Conservation (phyloP, 2,888 invertebrate species). For the Sarcophaga carnaria region DNA sequence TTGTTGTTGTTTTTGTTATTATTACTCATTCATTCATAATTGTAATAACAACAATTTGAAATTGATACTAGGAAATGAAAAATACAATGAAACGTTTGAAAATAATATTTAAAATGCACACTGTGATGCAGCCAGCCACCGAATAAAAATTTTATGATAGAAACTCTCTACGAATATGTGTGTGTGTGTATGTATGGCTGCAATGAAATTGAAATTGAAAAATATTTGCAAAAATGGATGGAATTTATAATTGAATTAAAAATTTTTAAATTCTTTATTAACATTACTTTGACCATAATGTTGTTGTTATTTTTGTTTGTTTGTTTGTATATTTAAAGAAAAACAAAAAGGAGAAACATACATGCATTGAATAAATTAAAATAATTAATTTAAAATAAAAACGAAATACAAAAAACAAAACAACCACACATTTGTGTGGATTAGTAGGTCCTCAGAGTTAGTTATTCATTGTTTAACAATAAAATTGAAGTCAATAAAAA, state of each 20-base stretch:
- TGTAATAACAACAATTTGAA: constrained; percentile 10
- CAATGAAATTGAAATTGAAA: constrained; percentile 29
- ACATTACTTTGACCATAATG: neutral
- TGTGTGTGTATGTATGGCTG: neutral
- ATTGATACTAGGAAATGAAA: constrained; percentile 57
- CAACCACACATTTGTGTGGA: too few species aligned
- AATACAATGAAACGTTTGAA: neutral
- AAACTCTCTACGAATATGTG: neutral
- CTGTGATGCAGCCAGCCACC: neutral
- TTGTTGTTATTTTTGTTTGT: neutral
- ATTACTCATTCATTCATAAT: neutral
- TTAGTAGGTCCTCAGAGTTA: neutral
- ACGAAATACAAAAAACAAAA: too few species aligned
- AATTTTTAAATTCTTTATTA: neutral
- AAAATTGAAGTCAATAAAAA: constrained; percentile 13
- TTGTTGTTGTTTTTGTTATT: too few species aligned
- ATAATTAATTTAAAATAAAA: neutral
- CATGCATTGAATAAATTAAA: constrained; percentile 57
- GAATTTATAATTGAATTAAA: constrained; percentile 50
- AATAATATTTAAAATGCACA: neutral
- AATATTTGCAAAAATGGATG: neutral
- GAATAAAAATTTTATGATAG: neutral
- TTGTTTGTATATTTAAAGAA: neutral
- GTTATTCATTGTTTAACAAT: constrained; percentile 25
- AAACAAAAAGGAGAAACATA: constrained; percentile 14